Evolutionary conservation across 2,888 invertebrate species (phyloP).

Genomic region (Epinotia bilunana): DNA sequence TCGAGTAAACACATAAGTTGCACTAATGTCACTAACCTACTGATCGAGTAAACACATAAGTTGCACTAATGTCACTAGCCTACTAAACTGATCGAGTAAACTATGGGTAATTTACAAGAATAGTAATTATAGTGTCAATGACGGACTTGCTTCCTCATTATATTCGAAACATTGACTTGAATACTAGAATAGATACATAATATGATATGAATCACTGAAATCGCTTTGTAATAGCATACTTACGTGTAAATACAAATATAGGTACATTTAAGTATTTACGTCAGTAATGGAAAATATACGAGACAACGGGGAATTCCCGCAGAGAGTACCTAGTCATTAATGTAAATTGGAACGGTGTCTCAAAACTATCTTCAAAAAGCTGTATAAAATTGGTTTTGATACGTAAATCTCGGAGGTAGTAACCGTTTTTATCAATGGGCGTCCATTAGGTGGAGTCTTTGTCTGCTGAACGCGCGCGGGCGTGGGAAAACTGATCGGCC

Average conservation of each 20-base stretch:
- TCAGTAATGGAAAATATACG: neutral
- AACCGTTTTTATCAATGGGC: conserved; percentile 66
- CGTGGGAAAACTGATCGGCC: conserved; percentile 50
- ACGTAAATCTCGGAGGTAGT: conserved; percentile 59
- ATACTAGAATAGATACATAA: neutral
- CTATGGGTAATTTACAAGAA: neutral
- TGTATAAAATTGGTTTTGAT: conserved; percentile 60
- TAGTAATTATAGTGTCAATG: neutral
- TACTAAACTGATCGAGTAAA: neutral
- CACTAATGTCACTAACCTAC: conserved; percentile 14
- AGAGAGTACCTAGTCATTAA: neutral
- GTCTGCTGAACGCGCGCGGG: conserved; percentile 48
- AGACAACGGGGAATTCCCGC: neutral
- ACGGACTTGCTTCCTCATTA: neutral
- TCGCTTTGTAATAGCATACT: neutral
- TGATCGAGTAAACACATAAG: conserved; percentile 11
- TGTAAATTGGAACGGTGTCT: neutral
- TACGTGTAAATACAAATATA: neutral
- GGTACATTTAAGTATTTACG: too few species aligned
- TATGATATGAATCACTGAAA: neutral
- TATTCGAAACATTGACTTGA: too few species aligned
- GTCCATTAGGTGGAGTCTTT: conserved; percentile 52
- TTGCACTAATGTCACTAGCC: conserved; percentile 18
- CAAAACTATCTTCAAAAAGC: conserved; percentile 5
- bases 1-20: conserved; percentile 4